Evolutionary conservation across 2,888 invertebrate species (phyloP).

Genomic region (Willowsia nigromaculata): DNA sequence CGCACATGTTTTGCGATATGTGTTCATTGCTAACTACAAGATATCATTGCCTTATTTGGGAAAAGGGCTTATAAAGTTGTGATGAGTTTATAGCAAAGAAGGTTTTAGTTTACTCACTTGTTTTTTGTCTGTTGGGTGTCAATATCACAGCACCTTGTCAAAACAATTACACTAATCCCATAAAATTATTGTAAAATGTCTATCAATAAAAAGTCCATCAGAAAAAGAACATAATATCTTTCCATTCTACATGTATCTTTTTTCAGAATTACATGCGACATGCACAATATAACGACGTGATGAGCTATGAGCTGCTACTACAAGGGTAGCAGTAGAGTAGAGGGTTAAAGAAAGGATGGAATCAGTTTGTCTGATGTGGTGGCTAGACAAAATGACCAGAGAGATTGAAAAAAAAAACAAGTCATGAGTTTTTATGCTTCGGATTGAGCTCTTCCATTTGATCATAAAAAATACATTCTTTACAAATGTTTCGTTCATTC

Average conservation of each 20-base stretch:
- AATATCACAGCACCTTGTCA: slow-evolving; percentile 67
- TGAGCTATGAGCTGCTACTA: neutral
- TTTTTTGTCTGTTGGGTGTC: slow-evolving; percentile 35
- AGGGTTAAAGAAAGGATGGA: slow-evolving; percentile 43
- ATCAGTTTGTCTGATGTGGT: slow-evolving; percentile 70
- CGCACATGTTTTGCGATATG: neutral
- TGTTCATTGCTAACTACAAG: too few relatives aligned
- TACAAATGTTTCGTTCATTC: slow-evolving; percentile 17
- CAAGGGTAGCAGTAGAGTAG: neutral
- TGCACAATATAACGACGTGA: neutral
- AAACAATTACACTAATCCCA: slow-evolving; percentile 65
- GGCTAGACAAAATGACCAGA: slow-evolving; percentile 66
- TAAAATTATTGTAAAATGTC: slow-evolving; percentile 60
- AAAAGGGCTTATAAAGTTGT: neutral
- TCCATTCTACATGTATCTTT: too few relatives aligned
- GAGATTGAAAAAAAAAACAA: slow-evolving; percentile 16
- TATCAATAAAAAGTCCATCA: slow-evolving; percentile 52
- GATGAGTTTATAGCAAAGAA: neutral
- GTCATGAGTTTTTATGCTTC: neutral
- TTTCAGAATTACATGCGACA: neutral
- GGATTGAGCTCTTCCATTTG: neutral
- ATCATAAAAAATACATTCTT: slow-evolving; percentile 1
- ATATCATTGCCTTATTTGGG: too few relatives aligned
- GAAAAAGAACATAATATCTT: neutral
- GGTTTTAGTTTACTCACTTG: slow-evolving; percentile 3